Evolutionary conservation across 1,140 invertebrate genomes (phyloP), one percentile per base, ranked within the genome.

Genomic region (Sminthurides bifidus): DNA sequence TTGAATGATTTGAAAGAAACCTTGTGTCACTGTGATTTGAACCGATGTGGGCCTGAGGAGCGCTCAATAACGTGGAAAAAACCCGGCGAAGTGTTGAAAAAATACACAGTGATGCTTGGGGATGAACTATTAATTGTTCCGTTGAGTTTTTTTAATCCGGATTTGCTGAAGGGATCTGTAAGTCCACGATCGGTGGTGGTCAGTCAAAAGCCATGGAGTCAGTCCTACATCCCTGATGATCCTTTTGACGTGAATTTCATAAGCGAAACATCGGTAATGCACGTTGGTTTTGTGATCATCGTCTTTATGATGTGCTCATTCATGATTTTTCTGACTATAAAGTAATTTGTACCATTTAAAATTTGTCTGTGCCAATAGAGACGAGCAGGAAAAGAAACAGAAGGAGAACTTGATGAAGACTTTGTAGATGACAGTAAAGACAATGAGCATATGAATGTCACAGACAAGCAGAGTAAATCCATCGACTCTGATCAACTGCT

Each of bases 121-220:
- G 92, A 95, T 74, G 92, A 96, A 71, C 83, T 85, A 66, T 81
- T 94, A n/a, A 80, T 95, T 53, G 88, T 91, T 19, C 87, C 91
- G 0, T 68, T 95, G 4, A 81, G 85, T 59, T 71, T 92, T 35
- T 95, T 95, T 68, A 82, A 85, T 68, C 89, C 90, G 1, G 89
- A 93, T 72, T 71, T 94, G 50, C 79, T 94, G 26, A 84, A 81
- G 66, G 80, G 54, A 40, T 61, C 94, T 3, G 90, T 86, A 2
- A 89, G 86, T 3, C 67, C 68, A 0, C 87, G 87, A 65, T 71
- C 68, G 23, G 59, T 59, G 4, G 81, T 81, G 17, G 40, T 57
- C 5, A 43, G 24, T 27, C 49, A 57, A 21, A 80, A 83, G 59
- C 80, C 82, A 35, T 83, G 90, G 66, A 81, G 79, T 62, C 74